phyloP scores from a whole-genome alignment of 2,113 vertebrate species.

The Poecilia latipinna region DNA sequence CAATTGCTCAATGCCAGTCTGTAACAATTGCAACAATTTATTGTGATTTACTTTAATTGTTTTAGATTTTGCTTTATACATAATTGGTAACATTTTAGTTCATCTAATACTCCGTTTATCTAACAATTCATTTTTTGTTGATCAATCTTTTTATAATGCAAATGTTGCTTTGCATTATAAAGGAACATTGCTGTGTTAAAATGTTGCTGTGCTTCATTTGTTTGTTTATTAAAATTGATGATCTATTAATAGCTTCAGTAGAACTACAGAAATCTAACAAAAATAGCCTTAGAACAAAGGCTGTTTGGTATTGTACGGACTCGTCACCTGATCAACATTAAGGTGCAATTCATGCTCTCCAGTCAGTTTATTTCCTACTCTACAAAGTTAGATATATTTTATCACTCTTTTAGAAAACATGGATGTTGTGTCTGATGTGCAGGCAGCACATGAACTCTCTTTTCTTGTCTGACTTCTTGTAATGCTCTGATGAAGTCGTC shows the following conservation, averaged over 20 bases:
- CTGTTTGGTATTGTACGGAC: background rate
- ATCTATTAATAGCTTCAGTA: no score
- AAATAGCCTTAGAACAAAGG: background rate
- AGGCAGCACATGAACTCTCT: background rate
- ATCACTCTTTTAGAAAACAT: background rate
- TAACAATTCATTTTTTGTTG: background rate
- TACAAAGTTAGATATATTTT: background rate
- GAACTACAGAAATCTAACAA: no score
- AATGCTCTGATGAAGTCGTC: conserved; percentile 1
- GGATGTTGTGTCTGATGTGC: background rate
- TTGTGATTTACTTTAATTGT: background rate
- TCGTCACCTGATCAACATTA: background rate
- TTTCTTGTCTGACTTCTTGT: conserved; percentile 2
- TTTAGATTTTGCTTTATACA: background rate
- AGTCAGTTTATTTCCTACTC: no score
- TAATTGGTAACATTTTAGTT: background rate
- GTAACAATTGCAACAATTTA: no score
- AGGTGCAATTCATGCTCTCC: background rate
- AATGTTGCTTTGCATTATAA: background rate
- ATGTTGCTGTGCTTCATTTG: background rate
- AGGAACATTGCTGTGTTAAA: no score
- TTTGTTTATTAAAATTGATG: no score
- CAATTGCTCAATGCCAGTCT: no score
- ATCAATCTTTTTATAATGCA: background rate
- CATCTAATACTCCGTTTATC: background rate